A percentile compares a stretch with the other conserved stretches of the same genome.
phyloP scores from a whole-genome alignment of 2,888 invertebrate species.

The Drosophila kambysellisi region DNA sequence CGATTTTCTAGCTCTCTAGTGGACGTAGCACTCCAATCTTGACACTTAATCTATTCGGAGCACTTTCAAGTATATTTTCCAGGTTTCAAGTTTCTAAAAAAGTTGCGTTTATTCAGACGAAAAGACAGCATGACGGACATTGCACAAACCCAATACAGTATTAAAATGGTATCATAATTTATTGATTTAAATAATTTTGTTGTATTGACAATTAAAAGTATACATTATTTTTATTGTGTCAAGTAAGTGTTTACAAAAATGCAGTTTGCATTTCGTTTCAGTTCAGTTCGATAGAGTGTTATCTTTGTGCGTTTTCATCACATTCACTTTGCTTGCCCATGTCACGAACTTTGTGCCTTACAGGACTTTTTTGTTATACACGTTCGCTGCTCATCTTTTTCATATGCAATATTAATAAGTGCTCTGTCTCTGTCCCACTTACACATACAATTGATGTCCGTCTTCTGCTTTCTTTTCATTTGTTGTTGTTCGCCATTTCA shows the following conservation, averaged over 20 bases:
- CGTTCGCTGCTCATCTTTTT: slow-evolving; percentile 31
- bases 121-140: too few relatives aligned
- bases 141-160: too few relatives aligned
- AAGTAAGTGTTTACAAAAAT: not conserved
- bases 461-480: slow-evolving; percentile 3
- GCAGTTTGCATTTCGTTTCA: not conserved
- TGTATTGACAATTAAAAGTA: not conserved
- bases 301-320: not conserved
- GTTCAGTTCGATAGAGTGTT: not conserved
- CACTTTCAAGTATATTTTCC: too few relatives aligned
- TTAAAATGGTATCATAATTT: not conserved
- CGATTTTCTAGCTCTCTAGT: too few relatives aligned
- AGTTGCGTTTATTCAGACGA: too few relatives aligned
- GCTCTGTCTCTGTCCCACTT: slow-evolving; percentile 9
- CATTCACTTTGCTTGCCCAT: not conserved
- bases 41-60: too few relatives aligned
- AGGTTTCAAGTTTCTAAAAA: too few relatives aligned
- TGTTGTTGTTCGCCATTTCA: slow-evolving; percentile 42
- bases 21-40: too few relatives aligned
- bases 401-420: slow-evolving; percentile 70
- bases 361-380: slow-evolving; percentile 32
- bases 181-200: not conserved
- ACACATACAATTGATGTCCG: slow-evolving; percentile 1
- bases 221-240: not conserved
- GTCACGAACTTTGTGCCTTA: not conserved